Percentiles rank a stretch among this genome's conserved stretches.
phyloP scores from a whole-genome alignment of 2,113 vertebrate genomes.

The Genyomyrus donnyi region DNA sequence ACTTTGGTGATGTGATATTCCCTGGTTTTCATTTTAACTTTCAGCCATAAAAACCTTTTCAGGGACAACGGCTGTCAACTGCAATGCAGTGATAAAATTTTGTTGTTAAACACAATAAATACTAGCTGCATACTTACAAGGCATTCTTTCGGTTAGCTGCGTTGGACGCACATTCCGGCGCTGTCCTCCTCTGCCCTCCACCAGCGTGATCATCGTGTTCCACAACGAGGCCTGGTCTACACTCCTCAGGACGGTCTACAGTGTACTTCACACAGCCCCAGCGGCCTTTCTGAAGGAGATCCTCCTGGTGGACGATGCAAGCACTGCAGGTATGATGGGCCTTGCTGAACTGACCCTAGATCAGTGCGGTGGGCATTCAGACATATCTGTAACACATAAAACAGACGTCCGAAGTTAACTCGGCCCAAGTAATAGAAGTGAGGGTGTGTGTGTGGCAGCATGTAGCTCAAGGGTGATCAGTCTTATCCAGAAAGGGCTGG shows the following conservation, averaged over 20 bases:
- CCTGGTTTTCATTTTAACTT: neutral
- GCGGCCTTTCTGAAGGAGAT: slow-evolving; percentile 68
- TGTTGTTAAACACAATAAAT: neutral
- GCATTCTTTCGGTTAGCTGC: slow-evolving; percentile 50
- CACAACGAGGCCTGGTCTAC: slow-evolving; percentile 71
- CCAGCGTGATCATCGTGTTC: slow-evolving; percentile 72
- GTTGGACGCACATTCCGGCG: slow-evolving; percentile 65
- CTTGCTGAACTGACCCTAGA: neutral
- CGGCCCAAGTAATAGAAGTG: neutral
- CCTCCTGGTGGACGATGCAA: slow-evolving; percentile 76
- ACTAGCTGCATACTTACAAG: neutral
- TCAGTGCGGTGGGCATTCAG: neutral
- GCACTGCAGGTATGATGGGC: slow-evolving; percentile 62
- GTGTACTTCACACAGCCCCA: slow-evolving; percentile 68
- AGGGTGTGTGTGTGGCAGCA: neutral
- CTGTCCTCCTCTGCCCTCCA: slow-evolving; percentile 65
- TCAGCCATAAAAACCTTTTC: neutral
- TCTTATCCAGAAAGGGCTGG: neutral
- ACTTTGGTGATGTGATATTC: neutral
- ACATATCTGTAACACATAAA: neutral
- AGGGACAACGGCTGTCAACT: neutral
- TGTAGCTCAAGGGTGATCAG: neutral
- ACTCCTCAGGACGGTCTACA: slow-evolving; percentile 67
- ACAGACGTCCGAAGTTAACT: neutral
- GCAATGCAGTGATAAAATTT: neutral